Conservation (phyloP, 2,797 vertebrate species). For the Thamnophis elegans region DNA sequence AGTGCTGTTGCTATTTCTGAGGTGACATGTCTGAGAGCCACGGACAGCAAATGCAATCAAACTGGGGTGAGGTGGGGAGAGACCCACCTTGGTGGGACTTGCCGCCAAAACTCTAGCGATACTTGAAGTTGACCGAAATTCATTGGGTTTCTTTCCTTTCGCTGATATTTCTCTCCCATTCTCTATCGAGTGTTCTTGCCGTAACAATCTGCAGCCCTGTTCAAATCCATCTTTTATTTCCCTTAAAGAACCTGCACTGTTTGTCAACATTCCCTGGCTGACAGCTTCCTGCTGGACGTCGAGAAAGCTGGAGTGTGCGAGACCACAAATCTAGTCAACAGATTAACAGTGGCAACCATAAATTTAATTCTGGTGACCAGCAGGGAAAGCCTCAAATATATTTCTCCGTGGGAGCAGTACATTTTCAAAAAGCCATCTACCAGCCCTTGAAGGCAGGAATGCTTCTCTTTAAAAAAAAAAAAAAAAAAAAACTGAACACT, state of each 20-base stretch:
- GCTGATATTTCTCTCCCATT: no score
- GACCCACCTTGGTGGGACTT: background rate
- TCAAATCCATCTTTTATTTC: background rate
- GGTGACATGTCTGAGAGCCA: background rate
- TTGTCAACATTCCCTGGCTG: background rate
- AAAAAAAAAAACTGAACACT: background rate
- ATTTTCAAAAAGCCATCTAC: background rate
- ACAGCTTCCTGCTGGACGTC: background rate
- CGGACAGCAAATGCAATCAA: background rate
- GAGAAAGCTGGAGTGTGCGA: background rate
- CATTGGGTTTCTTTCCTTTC: background rate
- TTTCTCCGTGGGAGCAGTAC: background rate
- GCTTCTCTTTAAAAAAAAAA: background rate
- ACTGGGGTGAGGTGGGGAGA: background rate
- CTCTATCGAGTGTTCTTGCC: background rate
- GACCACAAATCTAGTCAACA: background rate
- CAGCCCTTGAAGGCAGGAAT: background rate
- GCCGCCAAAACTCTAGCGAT: background rate
- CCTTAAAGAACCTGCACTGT: background rate
- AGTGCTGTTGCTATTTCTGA: background rate
- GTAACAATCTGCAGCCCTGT: background rate
- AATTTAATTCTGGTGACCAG: conserved; percentile 5
- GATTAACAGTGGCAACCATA: background rate
- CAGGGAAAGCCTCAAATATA: background rate
- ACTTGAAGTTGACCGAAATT: background rate